phyloP scores from a whole-genome alignment of 2,888 invertebrate genomes.

The Leucania comma region DNA sequence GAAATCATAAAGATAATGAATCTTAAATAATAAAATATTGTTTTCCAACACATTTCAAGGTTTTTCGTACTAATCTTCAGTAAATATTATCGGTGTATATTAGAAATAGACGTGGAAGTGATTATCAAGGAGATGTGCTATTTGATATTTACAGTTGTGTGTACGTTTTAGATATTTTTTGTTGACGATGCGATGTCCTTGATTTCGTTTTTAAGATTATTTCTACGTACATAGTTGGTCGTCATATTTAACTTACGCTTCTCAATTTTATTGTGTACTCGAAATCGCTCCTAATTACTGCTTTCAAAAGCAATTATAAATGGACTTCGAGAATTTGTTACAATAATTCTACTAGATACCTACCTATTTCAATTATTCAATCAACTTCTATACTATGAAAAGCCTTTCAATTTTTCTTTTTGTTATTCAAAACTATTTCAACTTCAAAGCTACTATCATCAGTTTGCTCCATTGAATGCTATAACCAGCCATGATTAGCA shows the following conservation, averaged over 20 bases:
- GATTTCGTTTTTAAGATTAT: too few relatives aligned
- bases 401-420: not conserved
- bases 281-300: not conserved
- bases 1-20: slow-evolving; percentile 71
- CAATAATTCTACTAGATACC: not conserved
- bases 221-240: too few relatives aligned
- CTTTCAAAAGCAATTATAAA: not conserved
- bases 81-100: slow-evolving; percentile 64
- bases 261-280: too few relatives aligned
- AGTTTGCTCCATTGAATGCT: slow-evolving; percentile 1
- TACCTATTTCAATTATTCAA: not conserved
- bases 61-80: slow-evolving; percentile 47
- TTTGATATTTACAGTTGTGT: not conserved
- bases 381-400: slow-evolving; percentile 12
- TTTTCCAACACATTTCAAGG: slow-evolving; percentile 67
- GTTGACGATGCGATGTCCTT: not conserved
- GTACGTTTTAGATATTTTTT: not conserved
- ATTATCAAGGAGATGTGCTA: slow-evolving; percentile 29
- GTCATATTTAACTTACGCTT: not conserved
- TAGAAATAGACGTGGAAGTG: slow-evolving; percentile 65
- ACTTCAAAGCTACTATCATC: slow-evolving; percentile 26
- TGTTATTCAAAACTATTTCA: slow-evolving; percentile 25
- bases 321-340: not conserved
- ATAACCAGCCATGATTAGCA: slow-evolving; percentile 42
- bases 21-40: slow-evolving; percentile 64